These are phyloP conservation scores for Resseliella maxima DNA, from an alignment of 2,888 invertebrate genomes.

Conservation along the genomic window DNA sequence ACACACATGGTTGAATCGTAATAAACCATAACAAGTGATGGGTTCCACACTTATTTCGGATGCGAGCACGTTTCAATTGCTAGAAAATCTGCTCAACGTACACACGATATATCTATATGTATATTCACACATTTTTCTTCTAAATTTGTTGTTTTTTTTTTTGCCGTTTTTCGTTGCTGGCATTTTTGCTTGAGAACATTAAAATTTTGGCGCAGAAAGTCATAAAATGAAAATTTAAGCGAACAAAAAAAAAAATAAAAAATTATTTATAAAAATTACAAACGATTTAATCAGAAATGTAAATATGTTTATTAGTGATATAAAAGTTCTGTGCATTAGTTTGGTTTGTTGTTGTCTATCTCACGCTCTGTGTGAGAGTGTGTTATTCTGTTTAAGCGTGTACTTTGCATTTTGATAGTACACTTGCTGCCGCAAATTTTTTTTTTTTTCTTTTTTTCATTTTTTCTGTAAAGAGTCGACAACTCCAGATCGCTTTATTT, in stretches of 20 bases:
- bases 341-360: background rate
- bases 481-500: background rate
- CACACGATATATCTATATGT: background rate
- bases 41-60: slow-evolving; percentile 17
- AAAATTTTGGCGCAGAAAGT: too few relatives aligned
- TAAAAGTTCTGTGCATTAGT: too few relatives aligned
- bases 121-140: background rate
- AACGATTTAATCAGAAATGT: too few relatives aligned
- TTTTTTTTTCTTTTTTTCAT: too few relatives aligned
- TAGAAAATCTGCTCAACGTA: slow-evolving; percentile 39
- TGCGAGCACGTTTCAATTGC: slow-evolving; percentile 12
- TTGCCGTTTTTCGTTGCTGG: background rate
- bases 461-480: too few relatives aligned
- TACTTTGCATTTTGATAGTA: too few relatives aligned
- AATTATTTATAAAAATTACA: background rate
- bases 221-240: too few relatives aligned
- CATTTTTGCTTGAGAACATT: too few relatives aligned
- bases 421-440: too few relatives aligned
- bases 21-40: slow-evolving; percentile 51
- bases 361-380: background rate
- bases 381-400: too few relatives aligned
- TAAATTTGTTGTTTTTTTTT: background rate
- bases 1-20: slow-evolving; percentile 51
- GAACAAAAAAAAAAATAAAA: background rate
- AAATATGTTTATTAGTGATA: too few relatives aligned